These are phyloP conservation scores for Eugnorisma glareosa DNA, from an alignment of 2,888 invertebrate species.

Conservation along the genomic window DNA sequence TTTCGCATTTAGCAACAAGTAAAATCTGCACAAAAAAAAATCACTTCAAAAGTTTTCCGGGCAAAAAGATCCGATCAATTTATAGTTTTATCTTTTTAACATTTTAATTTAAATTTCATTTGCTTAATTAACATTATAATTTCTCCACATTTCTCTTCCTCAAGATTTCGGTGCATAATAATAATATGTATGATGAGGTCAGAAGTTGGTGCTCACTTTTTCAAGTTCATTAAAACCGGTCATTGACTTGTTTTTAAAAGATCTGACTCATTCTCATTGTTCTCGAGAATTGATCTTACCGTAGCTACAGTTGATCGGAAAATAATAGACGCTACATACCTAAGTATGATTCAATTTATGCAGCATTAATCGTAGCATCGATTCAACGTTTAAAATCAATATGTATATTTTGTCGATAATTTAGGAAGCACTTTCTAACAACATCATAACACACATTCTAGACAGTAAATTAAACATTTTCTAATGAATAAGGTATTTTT, in stretches of 20 bases:
- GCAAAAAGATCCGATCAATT: background rate
- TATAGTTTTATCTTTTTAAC: too few species aligned
- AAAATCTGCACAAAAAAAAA: too few species aligned
- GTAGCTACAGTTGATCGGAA: conserved; percentile 13
- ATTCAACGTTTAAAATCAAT: background rate
- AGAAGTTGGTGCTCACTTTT: background rate
- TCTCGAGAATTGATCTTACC: conserved; percentile 48
- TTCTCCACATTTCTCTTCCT: background rate
- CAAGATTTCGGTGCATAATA: background rate
- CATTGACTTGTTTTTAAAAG: conserved; percentile 45
- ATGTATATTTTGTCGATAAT: background rate
- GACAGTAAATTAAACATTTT: background rate
- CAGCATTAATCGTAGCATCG: background rate
- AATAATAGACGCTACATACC: conserved; percentile 2
- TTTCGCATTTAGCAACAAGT: too few species aligned
- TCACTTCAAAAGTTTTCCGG: background rate
- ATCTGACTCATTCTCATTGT: conserved; percentile 56
- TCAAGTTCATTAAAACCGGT: conserved; percentile 34
- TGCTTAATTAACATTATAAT: background rate
- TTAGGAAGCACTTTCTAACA: background rate
- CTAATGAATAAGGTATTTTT: background rate
- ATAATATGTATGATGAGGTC: conserved; percentile 1
- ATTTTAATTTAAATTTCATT: background rate
- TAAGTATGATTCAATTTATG: conserved; percentile 1
- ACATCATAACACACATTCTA: too few species aligned